These are phyloP conservation scores for Drosophila repletoides DNA, from an alignment of 1,140 invertebrate species.

Conservation along the genomic window DNA sequence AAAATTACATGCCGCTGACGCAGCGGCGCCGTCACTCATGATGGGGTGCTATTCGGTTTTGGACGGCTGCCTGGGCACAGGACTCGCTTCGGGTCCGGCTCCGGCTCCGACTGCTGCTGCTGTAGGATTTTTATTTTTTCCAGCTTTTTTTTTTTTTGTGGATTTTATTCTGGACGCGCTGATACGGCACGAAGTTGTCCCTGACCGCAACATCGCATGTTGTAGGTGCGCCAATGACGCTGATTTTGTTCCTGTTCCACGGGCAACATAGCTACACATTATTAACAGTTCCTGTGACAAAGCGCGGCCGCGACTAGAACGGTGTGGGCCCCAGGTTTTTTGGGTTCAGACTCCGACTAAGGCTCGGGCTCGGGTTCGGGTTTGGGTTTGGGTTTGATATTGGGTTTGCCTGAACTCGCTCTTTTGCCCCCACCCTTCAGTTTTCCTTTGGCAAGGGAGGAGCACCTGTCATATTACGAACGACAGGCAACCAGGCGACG, in stretches of 20 bases:
- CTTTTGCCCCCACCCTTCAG: too few species aligned
- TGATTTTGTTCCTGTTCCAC: constrained; percentile 76
- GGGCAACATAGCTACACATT: constrained; percentile 70
- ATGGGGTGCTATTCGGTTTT: constrained; percentile 22
- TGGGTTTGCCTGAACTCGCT: background rate
- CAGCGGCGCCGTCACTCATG: constrained; percentile 74
- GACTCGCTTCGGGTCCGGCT: background rate
- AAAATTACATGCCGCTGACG: constrained; percentile 76
- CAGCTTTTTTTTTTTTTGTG: constrained; percentile 14
- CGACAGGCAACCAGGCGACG: constrained; percentile 8
- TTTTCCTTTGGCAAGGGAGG: background rate
- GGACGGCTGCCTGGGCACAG: background rate
- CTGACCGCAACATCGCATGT: constrained; percentile 80
- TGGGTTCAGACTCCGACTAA: too few species aligned
- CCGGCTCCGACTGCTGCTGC: too few species aligned
- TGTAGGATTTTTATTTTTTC: constrained; percentile 41
- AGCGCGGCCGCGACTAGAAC: constrained; percentile 45
- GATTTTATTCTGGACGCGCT: constrained; percentile 47
- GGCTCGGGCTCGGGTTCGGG: background rate
- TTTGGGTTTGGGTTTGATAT: background rate
- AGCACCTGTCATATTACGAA: constrained; percentile 72
- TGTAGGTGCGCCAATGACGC: constrained; percentile 82
- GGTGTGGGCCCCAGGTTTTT: too few species aligned
- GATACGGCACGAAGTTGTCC: constrained; percentile 73
- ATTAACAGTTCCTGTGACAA: constrained; percentile 81